These are phyloP conservation scores for Nemopilema nomurai DNA, from an alignment of 30 jellyfish, hydroid and myxozoan species.

Conservation along the genomic window DNA sequence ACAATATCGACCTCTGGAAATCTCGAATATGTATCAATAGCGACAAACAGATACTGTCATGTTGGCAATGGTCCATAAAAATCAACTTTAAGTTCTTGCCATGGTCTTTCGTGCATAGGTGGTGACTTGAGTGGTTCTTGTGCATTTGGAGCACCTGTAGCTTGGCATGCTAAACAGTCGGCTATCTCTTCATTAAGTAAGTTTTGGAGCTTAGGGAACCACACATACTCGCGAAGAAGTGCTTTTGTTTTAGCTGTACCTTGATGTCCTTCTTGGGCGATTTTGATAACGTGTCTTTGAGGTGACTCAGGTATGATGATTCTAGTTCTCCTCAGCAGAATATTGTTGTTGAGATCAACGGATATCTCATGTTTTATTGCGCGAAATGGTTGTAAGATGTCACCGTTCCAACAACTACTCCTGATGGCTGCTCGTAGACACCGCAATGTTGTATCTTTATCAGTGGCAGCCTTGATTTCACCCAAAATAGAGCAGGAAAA, in stretches of 20 bases:
- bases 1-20: constrained; percentile 56
- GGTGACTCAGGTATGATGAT: constrained; percentile 38
- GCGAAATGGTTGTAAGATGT: constrained; percentile 21
- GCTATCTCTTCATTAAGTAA: constrained; percentile 42
- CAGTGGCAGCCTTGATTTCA: neutral
- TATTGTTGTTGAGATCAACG: constrained; percentile 14
- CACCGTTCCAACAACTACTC: constrained; percentile 14
- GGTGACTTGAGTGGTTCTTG: constrained; percentile 32
- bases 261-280: constrained; percentile 61
- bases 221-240: constrained; percentile 35
- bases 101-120: constrained; percentile 38
- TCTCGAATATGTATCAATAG: constrained; percentile 35
- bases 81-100: constrained; percentile 23
- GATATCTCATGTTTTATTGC: constrained; percentile 18
- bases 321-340: constrained; percentile 42
- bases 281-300: constrained; percentile 7
- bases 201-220: constrained; percentile 52
- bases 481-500: neutral
- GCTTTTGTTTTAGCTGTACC: constrained; percentile 62
- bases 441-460: constrained; percentile 2
- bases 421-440: constrained; percentile 4
- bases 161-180: constrained; percentile 47
- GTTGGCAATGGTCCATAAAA: constrained; percentile 54
- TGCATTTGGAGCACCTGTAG: constrained; percentile 27
- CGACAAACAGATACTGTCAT: constrained; percentile 49